Evolutionary conservation across 2,888 invertebrate genomes (phyloP).

Genomic region (Tiliacea aurago): DNA sequence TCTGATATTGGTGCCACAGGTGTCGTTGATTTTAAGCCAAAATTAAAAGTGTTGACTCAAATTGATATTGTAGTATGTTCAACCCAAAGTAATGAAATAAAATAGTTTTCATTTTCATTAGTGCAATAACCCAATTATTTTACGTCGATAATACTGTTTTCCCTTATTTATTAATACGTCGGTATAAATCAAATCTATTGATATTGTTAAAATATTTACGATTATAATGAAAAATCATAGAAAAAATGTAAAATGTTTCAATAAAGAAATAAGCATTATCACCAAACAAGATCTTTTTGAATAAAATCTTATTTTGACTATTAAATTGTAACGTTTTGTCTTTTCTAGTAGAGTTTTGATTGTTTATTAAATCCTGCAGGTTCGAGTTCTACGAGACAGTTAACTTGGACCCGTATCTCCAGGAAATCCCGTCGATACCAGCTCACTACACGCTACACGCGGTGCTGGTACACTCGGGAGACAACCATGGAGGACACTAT

Average conservation of each 20-base stretch:
- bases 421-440: conserved; percentile 93
- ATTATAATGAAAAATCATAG: no score
- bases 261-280: not conserved
- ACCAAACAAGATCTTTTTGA: no score
- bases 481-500: conserved; percentile 99
- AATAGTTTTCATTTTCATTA: not conserved
- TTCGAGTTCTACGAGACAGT: conserved; percentile 99
- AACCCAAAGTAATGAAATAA: not conserved
- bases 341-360: no score
- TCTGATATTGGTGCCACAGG: conserved; percentile 46
- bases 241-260: not conserved
- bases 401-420: conserved; percentile 96
- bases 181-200: not conserved
- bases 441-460: conserved; percentile 98
- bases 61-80: conserved; percentile 8
- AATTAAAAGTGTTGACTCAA: conserved; percentile 18
- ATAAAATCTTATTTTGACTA: no score
- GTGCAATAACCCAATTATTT: not conserved
- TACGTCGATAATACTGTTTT: not conserved
- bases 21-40: conserved; percentile 35
- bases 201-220: no score
- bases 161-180: not conserved
- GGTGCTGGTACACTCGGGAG: conserved; percentile 99
- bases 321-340: no score
- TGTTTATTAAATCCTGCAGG: conserved; percentile 75